Evolutionary conservation across 53 echinoderm and acorn worm genomes (phyloP), one percentile per base, ranked within the genome.

Genomic region (Actinopyga echinites): DNA sequence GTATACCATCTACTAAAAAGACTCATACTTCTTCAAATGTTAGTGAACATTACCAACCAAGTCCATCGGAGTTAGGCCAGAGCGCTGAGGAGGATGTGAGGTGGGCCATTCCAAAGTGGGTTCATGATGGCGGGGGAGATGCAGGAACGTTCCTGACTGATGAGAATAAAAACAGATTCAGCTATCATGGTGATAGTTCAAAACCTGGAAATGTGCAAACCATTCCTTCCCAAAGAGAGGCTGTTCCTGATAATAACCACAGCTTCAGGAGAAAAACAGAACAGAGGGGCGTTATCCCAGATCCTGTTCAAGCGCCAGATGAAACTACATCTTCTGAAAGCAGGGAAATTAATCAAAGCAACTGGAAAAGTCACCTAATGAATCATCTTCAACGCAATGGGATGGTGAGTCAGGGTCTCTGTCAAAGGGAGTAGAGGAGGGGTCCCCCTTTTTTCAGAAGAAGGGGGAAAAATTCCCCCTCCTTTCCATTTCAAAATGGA

Each of bases 31-130:
- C 44, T 44, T 44, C 44, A 44, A 5, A 9, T 44, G 12, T 44
- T 44, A 44, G 44, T 44, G 12, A 44, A 3, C 8, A 9, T 6
- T 44, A 8, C 12, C 44, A 44, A 13, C 44, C 44, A 1, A 44
- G 44, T 44, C 44, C 44, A 11, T 44, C 44, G 12, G 44, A 44
- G 44, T 11, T 44, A 44, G 44, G 44, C 1, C 10, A 12, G 3
- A 31, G 54, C 30, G 12, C 20, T 23, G 40, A 73, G 3, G 34
- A 30, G 21, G 75, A 11, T 29, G 53, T 75, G 6, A 24, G 32
- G 75, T 75, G 75, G 75, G 75, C 75, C 19, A 5, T 75, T 12
- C 75, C 75, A 21, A 54, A 23, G 25, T 75, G 75, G 75, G 75
- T 54, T 13, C 28, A 54, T 30, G 75, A 75, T 10, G 56, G 75